A percentile compares a stretch with the other conserved stretches of the same genome.
Conservation (phyloP, 1,140 invertebrate species). For the Ceratina japonica region DNA sequence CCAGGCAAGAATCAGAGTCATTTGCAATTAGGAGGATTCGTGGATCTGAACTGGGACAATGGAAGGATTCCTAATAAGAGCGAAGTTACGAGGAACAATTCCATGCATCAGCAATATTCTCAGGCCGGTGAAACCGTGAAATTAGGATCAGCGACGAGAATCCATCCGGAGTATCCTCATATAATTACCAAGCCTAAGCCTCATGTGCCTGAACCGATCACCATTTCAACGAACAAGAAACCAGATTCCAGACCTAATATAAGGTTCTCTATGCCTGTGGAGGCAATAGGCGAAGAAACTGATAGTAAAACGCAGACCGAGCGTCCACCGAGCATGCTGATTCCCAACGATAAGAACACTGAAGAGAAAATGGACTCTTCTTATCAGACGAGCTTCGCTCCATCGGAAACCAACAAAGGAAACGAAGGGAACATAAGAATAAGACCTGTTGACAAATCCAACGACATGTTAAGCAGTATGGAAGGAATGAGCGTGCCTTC, state of each 20-base stretch:
- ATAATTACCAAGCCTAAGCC: constrained; percentile 74
- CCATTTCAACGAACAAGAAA: constrained; percentile 68
- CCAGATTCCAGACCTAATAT: constrained; percentile 61
- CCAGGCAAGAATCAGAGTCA: constrained; percentile 30
- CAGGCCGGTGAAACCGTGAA: neutral
- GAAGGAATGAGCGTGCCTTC: constrained; percentile 65
- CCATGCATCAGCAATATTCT: neutral
- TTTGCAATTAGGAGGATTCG: constrained; percentile 12
- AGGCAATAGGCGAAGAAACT: constrained; percentile 68
- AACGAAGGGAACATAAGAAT: constrained; percentile 32
- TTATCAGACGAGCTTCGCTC: constrained; percentile 72
- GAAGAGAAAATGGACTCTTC: constrained; percentile 67
- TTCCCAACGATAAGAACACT: constrained; percentile 58
- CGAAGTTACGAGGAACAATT: constrained; percentile 23
- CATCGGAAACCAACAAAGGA: constrained; percentile 41
- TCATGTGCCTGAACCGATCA: constrained; percentile 70
- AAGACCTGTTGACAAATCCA: constrained; percentile 24
- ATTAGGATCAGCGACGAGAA: constrained; percentile 48
- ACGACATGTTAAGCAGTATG: constrained; percentile 31
- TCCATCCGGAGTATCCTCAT: constrained; percentile 76
- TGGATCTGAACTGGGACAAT: constrained; percentile 29
- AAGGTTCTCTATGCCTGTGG: constrained; percentile 72
- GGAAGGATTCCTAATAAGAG: neutral
- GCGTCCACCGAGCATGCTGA: constrained; percentile 65
- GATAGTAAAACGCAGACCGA: constrained; percentile 71